Evolutionary conservation across 1,140 invertebrate genomes (phyloP).

Genomic region (Phthorimaea operculella): DNA sequence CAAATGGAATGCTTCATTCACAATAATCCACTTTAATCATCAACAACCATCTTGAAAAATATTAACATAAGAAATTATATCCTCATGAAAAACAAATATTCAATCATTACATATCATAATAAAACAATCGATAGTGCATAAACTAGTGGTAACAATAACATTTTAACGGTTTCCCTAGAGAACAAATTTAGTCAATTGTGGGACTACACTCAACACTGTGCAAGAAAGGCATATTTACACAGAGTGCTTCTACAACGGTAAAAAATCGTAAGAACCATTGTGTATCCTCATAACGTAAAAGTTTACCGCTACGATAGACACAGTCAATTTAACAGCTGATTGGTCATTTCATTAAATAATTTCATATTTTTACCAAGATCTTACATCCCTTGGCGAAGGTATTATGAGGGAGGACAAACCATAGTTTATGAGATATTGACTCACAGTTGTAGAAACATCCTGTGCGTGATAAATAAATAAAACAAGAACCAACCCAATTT

Average conservation of each 20-base stretch:
- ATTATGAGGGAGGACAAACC: no score
- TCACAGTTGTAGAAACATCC: no score
- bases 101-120: constrained; percentile 39
- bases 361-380: no score
- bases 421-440: no score
- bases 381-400: no score
- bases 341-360: no score
- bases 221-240: background rate
- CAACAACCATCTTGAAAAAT: constrained; percentile 37
- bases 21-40: constrained; percentile 42
- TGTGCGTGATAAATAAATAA: no score
- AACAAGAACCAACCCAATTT: background rate
- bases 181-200: constrained; percentile 3
- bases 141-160: constrained; percentile 66
- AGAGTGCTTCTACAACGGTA: no score
- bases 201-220: background rate
- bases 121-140: constrained; percentile 58
- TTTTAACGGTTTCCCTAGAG: constrained; percentile 42
- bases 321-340: no score
- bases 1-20: constrained; percentile 61
- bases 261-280: no score
- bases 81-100: constrained; percentile 31
- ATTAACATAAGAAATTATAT: constrained; percentile 36
- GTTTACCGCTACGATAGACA: no score
- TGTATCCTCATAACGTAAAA: no score